These are phyloP conservation scores for Lipotes vexillifer DNA, from an alignment of 2,113 vertebrate species.

Conservation along the genomic window DNA sequence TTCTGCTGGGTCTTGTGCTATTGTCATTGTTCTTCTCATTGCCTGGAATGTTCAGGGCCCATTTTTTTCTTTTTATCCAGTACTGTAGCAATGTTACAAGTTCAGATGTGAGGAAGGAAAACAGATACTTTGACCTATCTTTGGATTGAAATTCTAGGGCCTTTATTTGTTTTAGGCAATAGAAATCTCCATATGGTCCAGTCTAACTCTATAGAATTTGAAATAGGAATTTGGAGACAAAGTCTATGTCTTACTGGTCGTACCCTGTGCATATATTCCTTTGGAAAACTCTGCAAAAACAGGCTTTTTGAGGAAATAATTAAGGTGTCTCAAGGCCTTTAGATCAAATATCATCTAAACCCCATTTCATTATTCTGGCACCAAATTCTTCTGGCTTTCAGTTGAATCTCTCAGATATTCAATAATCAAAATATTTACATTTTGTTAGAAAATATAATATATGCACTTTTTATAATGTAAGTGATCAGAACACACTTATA, in stretches of 20 bases:
- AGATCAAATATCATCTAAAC: not conserved
- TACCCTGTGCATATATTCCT: not conserved
- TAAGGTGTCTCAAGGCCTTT: not conserved
- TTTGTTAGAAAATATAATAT: not conserved
- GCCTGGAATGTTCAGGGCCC: rapidly evolving
- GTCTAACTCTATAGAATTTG: not conserved
- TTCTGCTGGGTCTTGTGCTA: rapidly evolving
- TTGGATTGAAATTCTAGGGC: not conserved
- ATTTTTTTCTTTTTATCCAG: rapidly evolving
- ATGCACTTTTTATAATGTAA: not conserved
- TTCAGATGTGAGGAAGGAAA: not conserved
- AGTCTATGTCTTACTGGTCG: not conserved
- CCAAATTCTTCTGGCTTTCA: not conserved
- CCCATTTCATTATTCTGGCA: not conserved
- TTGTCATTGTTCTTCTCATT: not conserved
- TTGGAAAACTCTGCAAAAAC: not conserved
- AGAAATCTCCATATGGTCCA: not conserved
- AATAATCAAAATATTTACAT: not conserved
- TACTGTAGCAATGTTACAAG: not conserved
- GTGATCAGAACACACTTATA: not conserved
- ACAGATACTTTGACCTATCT: not conserved
- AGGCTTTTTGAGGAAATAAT: not conserved
- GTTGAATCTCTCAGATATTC: not conserved
- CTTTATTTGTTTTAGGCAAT: not conserved
- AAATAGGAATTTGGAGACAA: not conserved